phyloP scores from a whole-genome alignment of 2,888 invertebrate species.

The Xanthorhoe spadicearia region DNA sequence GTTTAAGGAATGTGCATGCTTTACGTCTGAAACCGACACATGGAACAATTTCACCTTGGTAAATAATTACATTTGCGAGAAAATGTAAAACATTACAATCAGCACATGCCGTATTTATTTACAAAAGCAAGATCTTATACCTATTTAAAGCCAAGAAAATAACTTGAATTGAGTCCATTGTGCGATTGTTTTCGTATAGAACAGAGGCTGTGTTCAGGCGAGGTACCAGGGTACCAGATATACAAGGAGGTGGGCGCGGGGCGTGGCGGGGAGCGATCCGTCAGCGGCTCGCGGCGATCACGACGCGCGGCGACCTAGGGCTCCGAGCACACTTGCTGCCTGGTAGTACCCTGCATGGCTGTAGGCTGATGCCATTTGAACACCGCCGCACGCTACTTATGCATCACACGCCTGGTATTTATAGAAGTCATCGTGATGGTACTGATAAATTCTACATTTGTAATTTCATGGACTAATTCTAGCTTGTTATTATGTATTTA shows the following conservation, averaged over 20 bases:
- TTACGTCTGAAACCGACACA: neutral
- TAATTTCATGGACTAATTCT: conserved; percentile 9
- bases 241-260: conserved; percentile 55
- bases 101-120: neutral
- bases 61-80: neutral
- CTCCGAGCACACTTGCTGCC: conserved; percentile 43
- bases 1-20: neutral
- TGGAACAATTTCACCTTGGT: neutral
- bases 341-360: conserved; percentile 18
- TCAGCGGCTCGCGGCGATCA: conserved; percentile 79
- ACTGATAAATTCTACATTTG: neutral
- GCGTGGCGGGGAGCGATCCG: conserved; percentile 56
- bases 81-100: neutral
- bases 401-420: conserved; percentile 18
- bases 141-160: conserved; percentile 7
- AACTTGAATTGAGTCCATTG: conserved; percentile 33
- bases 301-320: conserved; percentile 58
- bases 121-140: conserved; percentile 1
- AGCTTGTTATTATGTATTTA: conserved; percentile 14
- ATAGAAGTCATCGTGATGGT: neutral
- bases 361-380: conserved; percentile 23
- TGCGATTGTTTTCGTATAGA: conserved; percentile 33
- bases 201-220: conserved; percentile 44
- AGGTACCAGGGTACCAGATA: conserved; percentile 59
- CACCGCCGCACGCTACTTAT: conserved; percentile 26